Percentiles rank a stretch among this genome's conserved stretches.
These are phyloP conservation scores for Heliconius aoede DNA, from an alignment of 2,888 invertebrate species.

Conservation along the genomic window DNA sequence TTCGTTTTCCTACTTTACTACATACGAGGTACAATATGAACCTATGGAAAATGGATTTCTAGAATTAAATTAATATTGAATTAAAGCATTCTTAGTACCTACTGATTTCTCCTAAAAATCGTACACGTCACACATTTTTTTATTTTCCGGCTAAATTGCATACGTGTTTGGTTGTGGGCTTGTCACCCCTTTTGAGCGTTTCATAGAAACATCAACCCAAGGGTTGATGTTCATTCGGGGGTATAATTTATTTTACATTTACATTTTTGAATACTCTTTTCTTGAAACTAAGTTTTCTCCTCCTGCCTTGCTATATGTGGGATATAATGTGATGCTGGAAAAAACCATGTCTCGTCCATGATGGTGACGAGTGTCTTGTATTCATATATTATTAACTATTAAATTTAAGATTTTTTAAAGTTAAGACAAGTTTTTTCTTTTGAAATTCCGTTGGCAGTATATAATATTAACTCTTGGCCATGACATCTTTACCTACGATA, in stretches of 20 bases:
- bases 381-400: no score
- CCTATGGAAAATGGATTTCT: background rate
- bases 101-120: background rate
- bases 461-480: conserved; percentile 20
- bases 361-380: background rate
- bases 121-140: no score
- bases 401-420: background rate
- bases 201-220: background rate
- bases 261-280: no score
- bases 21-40: background rate
- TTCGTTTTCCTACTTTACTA: background rate
- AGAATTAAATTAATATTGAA: background rate
- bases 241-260: no score
- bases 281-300: no score
- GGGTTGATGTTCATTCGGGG: no score
- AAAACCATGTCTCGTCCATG: no score
- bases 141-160: background rate
- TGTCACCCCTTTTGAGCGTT: background rate
- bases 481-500: conserved; percentile 15
- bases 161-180: background rate
- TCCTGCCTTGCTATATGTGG: no score
- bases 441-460: background rate
- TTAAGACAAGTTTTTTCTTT: background rate
- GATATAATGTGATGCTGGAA: no score
- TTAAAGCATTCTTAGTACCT: background rate